Conservation (phyloP, 1,140 invertebrate genomes). For the Daktulosphaira vitifoliae region DNA sequence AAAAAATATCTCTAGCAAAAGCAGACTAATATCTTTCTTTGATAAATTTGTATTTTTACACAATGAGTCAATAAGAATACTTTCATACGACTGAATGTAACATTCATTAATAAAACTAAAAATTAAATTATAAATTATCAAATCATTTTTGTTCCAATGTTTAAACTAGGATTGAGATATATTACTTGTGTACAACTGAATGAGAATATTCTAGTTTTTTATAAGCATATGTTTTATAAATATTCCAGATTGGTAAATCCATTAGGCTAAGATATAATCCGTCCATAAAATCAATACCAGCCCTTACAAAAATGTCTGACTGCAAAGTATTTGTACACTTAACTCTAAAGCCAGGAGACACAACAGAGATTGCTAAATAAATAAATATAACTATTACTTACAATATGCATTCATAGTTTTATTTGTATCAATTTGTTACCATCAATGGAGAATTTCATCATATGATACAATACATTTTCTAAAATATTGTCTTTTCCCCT, state of each 20-base stretch:
- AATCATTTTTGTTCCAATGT: neutral
- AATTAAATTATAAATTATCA: slow-evolving; percentile 19
- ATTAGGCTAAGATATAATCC: slow-evolving; percentile 43
- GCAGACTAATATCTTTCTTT: slow-evolving; percentile 40
- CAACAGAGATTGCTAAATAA: slow-evolving; percentile 43
- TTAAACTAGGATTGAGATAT: neutral
- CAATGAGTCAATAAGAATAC: slow-evolving; percentile 40
- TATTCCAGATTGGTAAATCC: slow-evolving; percentile 43
- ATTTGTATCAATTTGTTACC: slow-evolving; percentile 38
- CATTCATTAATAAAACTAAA: slow-evolving; percentile 36
- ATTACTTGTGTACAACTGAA: slow-evolving; percentile 39
- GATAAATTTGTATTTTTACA: slow-evolving; percentile 40
- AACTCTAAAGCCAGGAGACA: slow-evolving; percentile 40
- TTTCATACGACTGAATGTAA: no score
- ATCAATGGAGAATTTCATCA: slow-evolving; percentile 43
- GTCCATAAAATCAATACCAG: slow-evolving; percentile 44
- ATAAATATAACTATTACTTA: no score
- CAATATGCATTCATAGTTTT: slow-evolving; percentile 5
- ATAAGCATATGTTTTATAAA: slow-evolving; percentile 43
- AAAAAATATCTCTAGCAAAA: slow-evolving; percentile 43
- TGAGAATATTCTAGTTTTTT: slow-evolving; percentile 42
- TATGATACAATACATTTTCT: slow-evolving; percentile 40
- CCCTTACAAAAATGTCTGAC: slow-evolving; percentile 39
- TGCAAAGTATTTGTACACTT: slow-evolving; percentile 33
- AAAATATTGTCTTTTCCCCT: slow-evolving; percentile 37